Conservation (phyloP, 2,113 vertebrate genomes). For the Porphyrio hochstetteri region DNA sequence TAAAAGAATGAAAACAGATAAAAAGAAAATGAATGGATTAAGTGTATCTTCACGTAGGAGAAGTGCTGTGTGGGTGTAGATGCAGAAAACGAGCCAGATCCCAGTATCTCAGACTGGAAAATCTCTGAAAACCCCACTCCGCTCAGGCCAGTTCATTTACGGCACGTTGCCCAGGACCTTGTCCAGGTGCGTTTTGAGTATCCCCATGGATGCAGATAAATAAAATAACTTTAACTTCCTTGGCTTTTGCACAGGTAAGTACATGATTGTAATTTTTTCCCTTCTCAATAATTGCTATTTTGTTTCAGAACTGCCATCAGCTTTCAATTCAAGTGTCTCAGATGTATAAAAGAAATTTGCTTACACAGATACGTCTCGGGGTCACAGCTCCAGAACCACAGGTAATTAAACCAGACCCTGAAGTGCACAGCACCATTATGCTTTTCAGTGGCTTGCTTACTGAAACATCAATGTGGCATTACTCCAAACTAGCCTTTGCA, state of each 20-base stretch:
- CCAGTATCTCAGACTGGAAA: neutral
- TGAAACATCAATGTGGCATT: neutral
- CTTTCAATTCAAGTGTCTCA: neutral
- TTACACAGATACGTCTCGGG: neutral
- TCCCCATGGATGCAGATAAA: neutral
- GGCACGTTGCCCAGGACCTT: neutral
- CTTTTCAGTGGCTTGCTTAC: neutral
- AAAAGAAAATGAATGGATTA: neutral
- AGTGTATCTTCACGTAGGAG: neutral
- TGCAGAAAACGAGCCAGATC: neutral
- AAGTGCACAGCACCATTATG: neutral
- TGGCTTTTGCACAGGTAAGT: neutral
- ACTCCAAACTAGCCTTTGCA: neutral
- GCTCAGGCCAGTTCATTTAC: neutral
- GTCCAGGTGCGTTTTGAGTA: neutral
- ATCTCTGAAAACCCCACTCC: neutral
- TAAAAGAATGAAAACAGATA: neutral
- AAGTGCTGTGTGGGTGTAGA: neutral
- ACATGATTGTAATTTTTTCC: neutral
- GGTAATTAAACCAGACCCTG: neutral
- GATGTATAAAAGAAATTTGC: neutral
- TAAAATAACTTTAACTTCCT: neutral
- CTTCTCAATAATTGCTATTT: neutral
- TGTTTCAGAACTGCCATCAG: neutral
- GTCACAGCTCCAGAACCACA: neutral